Conservation (phyloP, 2,888 invertebrate genomes). For the Pilophorus perplexus region DNA sequence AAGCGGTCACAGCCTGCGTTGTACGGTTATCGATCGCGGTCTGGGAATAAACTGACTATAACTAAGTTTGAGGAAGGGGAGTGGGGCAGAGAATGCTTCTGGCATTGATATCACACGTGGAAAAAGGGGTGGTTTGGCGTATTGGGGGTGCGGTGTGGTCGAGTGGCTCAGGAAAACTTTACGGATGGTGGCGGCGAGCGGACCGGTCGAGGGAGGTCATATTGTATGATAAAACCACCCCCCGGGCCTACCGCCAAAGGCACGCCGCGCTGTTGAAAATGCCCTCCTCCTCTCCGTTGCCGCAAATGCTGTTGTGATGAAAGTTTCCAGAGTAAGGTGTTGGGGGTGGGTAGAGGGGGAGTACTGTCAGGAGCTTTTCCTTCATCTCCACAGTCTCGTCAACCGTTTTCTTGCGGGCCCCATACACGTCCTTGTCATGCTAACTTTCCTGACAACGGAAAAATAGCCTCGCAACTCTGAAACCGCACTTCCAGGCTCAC, state of each 20-base stretch:
- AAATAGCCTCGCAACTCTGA: too few species aligned
- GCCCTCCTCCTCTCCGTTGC: background rate
- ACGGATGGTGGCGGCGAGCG: too few species aligned
- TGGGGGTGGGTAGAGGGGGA: too few species aligned
- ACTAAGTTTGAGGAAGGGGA: slow-evolving; percentile 16
- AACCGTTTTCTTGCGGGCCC: too few species aligned
- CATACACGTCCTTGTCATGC: too few species aligned
- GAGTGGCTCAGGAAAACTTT: slow-evolving; percentile 23
- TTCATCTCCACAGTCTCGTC: too few species aligned
- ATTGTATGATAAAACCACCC: slow-evolving; percentile 26
- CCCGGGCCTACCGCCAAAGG: background rate
- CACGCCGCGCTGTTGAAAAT: background rate
- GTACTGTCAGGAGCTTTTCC: too few species aligned
- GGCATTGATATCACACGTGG: slow-evolving; percentile 26
- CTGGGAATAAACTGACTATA: slow-evolving; percentile 32
- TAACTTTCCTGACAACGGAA: too few species aligned
- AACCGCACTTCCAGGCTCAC: too few species aligned
- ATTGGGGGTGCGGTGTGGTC: background rate
- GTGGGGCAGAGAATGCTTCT: slow-evolving; percentile 1
- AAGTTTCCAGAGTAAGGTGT: background rate
- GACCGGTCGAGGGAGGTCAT: slow-evolving; percentile 13
- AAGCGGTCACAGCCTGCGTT: slow-evolving; percentile 31
- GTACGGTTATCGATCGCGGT: slow-evolving; percentile 37
- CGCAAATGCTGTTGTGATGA: background rate
- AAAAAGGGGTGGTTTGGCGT: slow-evolving; percentile 9